Conservation (phyloP, 2,113 vertebrate species). For the Anthoscopus minutus region DNA sequence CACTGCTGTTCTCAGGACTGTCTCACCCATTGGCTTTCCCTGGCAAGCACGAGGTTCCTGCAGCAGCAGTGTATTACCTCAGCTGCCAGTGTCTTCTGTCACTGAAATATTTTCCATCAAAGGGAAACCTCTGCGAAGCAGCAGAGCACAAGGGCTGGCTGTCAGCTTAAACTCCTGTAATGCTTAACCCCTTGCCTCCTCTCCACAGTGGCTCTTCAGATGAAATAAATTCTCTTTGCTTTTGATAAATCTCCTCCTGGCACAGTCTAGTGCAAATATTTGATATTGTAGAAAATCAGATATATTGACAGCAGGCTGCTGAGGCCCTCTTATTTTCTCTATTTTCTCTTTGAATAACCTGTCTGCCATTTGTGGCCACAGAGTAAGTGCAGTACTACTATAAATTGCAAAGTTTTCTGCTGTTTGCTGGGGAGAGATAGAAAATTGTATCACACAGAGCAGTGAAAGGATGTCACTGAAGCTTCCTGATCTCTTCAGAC, state of each 20-base stretch:
- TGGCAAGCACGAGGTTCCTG: constrained; percentile 1
- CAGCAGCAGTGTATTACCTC: not conserved
- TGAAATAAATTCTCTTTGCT: not conserved
- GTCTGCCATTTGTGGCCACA: not conserved
- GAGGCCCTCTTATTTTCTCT: not conserved
- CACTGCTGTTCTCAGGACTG: not conserved
- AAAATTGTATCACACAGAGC: not conserved
- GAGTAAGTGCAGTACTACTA: not conserved
- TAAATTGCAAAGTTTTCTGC: not conserved
- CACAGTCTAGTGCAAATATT: not conserved
- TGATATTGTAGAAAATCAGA: not conserved
- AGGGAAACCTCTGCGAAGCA: constrained; percentile 30
- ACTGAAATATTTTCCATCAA: constrained; percentile 61
- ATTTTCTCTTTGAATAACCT: not conserved
- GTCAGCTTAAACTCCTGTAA: not conserved
- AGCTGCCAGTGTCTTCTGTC: constrained; percentile 13
- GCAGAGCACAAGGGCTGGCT: not conserved
- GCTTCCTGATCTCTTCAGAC: not conserved
- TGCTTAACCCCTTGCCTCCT: constrained; percentile 22
- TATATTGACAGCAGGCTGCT: not conserved
- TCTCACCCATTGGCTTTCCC: not conserved
- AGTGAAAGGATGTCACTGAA: not conserved
- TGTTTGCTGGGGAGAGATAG: not conserved
- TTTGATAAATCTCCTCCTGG: not conserved
- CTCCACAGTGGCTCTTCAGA: not conserved